A percentile compares a stretch with the other conserved stretches of the same genome.
phyloP scores from a whole-genome alignment of 2,888 invertebrate species.

The Cephus nigrinus region DNA sequence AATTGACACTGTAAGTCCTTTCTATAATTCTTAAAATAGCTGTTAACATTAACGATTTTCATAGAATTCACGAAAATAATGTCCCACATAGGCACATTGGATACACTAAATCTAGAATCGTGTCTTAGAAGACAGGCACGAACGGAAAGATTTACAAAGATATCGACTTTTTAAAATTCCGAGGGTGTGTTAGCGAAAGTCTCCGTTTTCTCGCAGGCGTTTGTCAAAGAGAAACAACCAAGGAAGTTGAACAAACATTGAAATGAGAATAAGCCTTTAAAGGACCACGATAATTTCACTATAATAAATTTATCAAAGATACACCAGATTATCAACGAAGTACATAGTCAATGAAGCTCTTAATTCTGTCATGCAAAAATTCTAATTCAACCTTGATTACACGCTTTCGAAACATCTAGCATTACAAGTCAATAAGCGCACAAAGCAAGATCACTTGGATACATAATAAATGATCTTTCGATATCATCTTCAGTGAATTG shows the following conservation, averaged over 20 bases:
- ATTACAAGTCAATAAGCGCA: background rate
- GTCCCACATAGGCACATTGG: background rate
- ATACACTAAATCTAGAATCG: background rate
- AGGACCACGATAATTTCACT: background rate
- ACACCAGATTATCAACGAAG: background rate
- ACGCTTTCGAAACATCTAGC: background rate
- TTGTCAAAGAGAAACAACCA: constrained; percentile 42
- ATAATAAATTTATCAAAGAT: background rate
- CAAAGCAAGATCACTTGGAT: background rate
- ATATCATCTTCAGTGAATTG: background rate
- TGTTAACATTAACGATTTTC: background rate
- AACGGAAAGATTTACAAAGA: background rate
- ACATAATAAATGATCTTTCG: background rate
- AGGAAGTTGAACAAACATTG: constrained; percentile 25
- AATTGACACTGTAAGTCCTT: background rate
- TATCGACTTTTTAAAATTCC: constrained; percentile 35
- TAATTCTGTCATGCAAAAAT: background rate
- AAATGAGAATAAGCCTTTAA: constrained; percentile 20
- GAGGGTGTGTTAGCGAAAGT: constrained; percentile 44
- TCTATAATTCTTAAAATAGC: background rate
- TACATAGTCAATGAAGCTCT: background rate
- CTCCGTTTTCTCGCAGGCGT: constrained; percentile 33
- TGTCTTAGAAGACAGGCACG: background rate
- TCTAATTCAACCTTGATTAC: background rate
- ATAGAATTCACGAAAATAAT: background rate